Percentiles rank a stretch among this genome's conserved stretches.
phyloP scores from a whole-genome alignment of 2,113 vertebrate species.

The Nesoenas mayeri region DNA sequence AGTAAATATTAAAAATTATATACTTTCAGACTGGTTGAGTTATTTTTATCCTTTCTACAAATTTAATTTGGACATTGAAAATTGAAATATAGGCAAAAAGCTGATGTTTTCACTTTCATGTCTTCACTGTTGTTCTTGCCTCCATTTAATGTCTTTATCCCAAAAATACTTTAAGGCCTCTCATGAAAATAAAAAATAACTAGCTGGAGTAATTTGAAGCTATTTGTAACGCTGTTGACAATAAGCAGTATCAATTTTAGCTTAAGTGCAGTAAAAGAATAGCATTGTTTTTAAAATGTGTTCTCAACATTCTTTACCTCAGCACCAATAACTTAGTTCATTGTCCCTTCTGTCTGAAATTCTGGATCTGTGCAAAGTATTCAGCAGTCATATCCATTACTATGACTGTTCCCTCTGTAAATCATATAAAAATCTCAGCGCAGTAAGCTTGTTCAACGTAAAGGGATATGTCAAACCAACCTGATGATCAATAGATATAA shows the following conservation, averaged over 20 bases:
- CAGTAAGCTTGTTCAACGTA: neutral
- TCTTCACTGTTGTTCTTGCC: neutral
- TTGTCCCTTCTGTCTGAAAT: neutral
- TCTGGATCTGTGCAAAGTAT: neutral
- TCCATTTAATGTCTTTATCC: neutral
- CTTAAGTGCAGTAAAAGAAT: neutral
- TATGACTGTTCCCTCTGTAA: neutral
- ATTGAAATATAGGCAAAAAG: neutral
- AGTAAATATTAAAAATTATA: neutral
- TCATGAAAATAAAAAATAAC: neutral
- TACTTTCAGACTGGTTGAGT: neutral
- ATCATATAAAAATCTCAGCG: neutral
- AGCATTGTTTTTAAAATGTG: neutral
- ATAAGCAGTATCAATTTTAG: neutral
- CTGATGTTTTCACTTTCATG: neutral
- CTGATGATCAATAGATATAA: neutral
- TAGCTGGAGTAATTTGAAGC: neutral
- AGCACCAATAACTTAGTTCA: neutral
- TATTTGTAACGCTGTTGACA: neutral
- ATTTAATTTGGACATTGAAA: neutral
- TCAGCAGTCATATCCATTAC: neutral
- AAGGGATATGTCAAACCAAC: neutral
- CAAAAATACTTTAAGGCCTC: neutral
- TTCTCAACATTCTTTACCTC: neutral
- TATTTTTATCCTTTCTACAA: neutral